A percentile compares a stretch with the other conserved stretches of the same genome.
These are phyloP conservation scores for Pyralis farinalis DNA, from an alignment of 2,888 invertebrate genomes.

Conservation along the genomic window DNA sequence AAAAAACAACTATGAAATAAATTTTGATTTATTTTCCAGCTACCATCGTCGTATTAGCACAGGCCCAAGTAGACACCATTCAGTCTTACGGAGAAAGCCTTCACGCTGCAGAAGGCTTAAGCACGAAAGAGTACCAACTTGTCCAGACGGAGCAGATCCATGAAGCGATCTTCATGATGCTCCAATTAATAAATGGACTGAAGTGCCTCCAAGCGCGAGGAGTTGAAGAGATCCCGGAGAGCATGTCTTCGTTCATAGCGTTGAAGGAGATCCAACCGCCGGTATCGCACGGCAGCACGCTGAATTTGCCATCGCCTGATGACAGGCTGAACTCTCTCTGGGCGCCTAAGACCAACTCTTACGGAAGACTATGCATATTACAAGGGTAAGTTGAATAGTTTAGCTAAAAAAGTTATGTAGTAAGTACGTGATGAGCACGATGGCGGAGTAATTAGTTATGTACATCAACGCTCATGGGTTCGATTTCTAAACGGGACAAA, in stretches of 20 bases:
- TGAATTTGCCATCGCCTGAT: slow-evolving; percentile 49
- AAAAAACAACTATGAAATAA: too few relatives aligned
- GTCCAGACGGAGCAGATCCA: slow-evolving; percentile 75
- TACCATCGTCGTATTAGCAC: slow-evolving; percentile 88
- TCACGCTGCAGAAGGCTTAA: slow-evolving; percentile 74
- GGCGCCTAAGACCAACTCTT: slow-evolving; percentile 71
- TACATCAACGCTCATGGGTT: too few relatives aligned
- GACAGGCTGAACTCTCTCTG: slow-evolving; percentile 67
- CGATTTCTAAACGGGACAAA: too few relatives aligned
- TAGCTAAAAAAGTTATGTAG: too few relatives aligned
- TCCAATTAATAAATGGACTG: slow-evolving; percentile 90
- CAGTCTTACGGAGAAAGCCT: slow-evolving; percentile 85
- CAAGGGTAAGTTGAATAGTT: slow-evolving; percentile 83
- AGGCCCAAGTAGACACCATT: slow-evolving; percentile 87
- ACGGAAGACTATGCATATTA: slow-evolving; percentile 86
- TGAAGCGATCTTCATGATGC: slow-evolving; percentile 89
- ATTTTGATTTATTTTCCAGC: slow-evolving; percentile 68
- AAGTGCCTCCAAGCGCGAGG: slow-evolving; percentile 92
- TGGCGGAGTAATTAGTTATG: too few relatives aligned
- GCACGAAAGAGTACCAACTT: slow-evolving; percentile 61
- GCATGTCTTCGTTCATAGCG: slow-evolving; percentile 86
- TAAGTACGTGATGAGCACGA: too few relatives aligned
- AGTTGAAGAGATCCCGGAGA: slow-evolving; percentile 88
- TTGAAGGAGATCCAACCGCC: slow-evolving; percentile 78
- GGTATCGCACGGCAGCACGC: slow-evolving; percentile 41